These are phyloP conservation scores for Drosophila longiperda DNA, from an alignment of 2,888 invertebrate genomes.

Conservation along the genomic window DNA sequence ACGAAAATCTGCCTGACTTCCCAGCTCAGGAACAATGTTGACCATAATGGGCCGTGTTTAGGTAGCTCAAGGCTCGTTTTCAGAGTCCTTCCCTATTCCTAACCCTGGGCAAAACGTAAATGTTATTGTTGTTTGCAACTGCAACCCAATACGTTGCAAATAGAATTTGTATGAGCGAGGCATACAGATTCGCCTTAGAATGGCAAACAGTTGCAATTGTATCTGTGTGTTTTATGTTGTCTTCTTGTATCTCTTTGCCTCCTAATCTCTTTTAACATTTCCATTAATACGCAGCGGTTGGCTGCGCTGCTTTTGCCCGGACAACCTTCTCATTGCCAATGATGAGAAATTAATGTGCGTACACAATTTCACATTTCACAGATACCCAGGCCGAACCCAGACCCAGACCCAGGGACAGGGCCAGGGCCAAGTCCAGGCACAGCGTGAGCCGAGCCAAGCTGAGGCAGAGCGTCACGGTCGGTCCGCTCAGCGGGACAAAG, in stretches of 20 bases:
- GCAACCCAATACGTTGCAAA: conserved; percentile 58
- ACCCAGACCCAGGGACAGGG: neutral
- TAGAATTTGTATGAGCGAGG: conserved; percentile 59
- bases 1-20: conserved; percentile 22
- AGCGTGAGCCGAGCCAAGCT: conserved; percentile 61
- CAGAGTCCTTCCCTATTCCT: neutral
- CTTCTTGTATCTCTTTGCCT: conserved; percentile 44
- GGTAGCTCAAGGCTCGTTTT: conserved; percentile 65
- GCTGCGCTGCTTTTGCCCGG: conserved; percentile 42
- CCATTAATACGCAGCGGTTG: conserved; percentile 80
- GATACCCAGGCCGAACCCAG: conserved; percentile 17
- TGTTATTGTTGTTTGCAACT: conserved; percentile 36
- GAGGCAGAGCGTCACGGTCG: conserved; percentile 64
- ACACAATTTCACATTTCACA: conserved; percentile 70
- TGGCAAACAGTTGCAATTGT: conserved; percentile 76
- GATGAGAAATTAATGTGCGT: conserved; percentile 81
- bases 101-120: conserved; percentile 21
- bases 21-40: conserved; percentile 35
- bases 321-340: conserved; percentile 48
- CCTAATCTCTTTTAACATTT: conserved; percentile 75
- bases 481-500: conserved; percentile 74
- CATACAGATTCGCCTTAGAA: conserved; percentile 76
- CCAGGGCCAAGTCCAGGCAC: conserved; percentile 35
- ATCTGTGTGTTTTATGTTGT: conserved; percentile 28
- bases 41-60: conserved; percentile 63